These are phyloP conservation scores for Takifugu ocellatus DNA, from an alignment of 2,797 vertebrate species.

Conservation along the genomic window DNA sequence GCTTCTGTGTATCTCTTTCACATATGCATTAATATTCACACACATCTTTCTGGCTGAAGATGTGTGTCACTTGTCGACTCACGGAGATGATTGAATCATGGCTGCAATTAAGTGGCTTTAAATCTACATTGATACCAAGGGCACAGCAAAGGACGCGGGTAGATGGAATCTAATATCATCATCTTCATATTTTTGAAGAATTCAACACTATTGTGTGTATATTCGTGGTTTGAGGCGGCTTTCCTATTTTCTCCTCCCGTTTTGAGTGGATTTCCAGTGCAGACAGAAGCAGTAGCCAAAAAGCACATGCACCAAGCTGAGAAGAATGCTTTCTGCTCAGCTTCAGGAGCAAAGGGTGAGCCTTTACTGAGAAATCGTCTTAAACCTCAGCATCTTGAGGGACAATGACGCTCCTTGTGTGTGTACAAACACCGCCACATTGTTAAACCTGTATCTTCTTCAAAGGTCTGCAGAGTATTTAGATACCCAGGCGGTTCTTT, in stretches of 20 bases:
- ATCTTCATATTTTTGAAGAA: conserved; percentile 41
- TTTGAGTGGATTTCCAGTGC: conserved; percentile 7
- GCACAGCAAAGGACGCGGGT: conserved; percentile 52
- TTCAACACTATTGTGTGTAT: too few relatives aligned
- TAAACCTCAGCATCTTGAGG: conserved; percentile 39
- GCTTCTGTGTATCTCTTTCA: conserved; percentile 26
- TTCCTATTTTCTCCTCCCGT: too few relatives aligned
- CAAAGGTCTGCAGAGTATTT: conserved; percentile 70
- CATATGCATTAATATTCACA: conserved; percentile 52
- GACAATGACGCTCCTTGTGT: conserved; percentile 43
- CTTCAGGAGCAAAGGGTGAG: conserved; percentile 36
- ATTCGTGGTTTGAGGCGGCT: too few relatives aligned
- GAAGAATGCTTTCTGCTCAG: conserved; percentile 27
- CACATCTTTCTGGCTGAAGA: conserved; percentile 31
- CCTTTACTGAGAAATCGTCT: conserved; percentile 30
- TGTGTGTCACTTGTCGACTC: conserved; percentile 31
- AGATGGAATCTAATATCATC: conserved; percentile 61
- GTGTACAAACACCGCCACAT: conserved; percentile 54
- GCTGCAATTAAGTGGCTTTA: conserved; percentile 59
- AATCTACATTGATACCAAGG: conserved; percentile 53
- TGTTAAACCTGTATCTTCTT: conserved; percentile 72
- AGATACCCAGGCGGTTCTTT: conserved; percentile 69
- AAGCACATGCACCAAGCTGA: background rate
- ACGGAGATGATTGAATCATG: conserved; percentile 61
- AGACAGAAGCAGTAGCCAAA: conserved; percentile 9